Conservation (phyloP, 2,797 vertebrate species). For the Tokudaia muenninki region DNA sequence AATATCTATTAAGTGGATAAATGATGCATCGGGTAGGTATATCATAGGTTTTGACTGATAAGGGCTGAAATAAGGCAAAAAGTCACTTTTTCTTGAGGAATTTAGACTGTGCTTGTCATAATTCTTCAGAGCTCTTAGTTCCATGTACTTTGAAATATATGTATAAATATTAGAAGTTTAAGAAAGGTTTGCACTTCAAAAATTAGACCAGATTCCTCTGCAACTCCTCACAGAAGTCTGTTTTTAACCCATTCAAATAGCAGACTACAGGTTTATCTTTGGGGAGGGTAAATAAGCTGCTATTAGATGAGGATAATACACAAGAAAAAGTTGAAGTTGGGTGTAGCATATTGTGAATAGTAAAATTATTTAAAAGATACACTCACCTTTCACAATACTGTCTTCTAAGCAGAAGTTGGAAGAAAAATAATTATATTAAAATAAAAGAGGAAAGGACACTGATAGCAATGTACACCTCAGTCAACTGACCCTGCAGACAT, state of each 20-base stretch:
- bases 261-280: background rate
- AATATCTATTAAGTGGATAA: background rate
- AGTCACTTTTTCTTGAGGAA: background rate
- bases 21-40: background rate
- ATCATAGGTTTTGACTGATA: background rate
- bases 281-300: background rate
- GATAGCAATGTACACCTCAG: background rate
- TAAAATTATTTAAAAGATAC: background rate
- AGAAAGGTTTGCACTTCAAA: background rate
- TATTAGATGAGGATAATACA: background rate
- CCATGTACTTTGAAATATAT: background rate
- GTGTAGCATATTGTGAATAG: background rate
- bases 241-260: background rate
- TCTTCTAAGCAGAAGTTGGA: background rate
- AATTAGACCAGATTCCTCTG: background rate
- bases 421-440: background rate
- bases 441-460: background rate
- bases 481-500: background rate
- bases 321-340: background rate
- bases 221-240: background rate
- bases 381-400: background rate
- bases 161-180: background rate
- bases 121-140: background rate
- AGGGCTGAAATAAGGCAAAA: background rate
- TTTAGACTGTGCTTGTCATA: background rate